These are phyloP conservation scores for Mobula hypostoma DNA, from an alignment of 2,113 vertebrate genomes.

Conservation along the genomic window DNA sequence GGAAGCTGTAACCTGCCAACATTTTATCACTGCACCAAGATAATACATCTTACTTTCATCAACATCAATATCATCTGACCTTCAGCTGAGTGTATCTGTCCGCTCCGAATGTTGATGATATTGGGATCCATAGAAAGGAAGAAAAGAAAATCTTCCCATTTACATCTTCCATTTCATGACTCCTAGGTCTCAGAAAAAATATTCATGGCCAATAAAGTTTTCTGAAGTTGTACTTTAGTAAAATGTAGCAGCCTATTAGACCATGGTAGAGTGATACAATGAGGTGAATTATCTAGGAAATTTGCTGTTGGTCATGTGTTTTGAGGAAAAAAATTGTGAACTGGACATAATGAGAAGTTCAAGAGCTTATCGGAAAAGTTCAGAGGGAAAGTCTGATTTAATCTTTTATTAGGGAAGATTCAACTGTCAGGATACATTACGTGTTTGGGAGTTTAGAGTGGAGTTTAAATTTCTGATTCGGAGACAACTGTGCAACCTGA, in stretches of 20 bases:
- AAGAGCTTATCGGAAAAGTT: background rate
- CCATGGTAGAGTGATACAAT: background rate
- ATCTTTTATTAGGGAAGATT: background rate
- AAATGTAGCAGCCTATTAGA: background rate
- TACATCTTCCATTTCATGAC: background rate
- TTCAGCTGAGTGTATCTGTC: background rate
- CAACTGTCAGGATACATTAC: background rate
- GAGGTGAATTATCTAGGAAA: background rate
- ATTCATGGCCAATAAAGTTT: background rate
- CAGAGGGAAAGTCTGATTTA: background rate
- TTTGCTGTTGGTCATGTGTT: background rate
- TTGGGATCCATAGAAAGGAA: background rate
- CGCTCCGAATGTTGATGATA: background rate
- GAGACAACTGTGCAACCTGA: background rate
- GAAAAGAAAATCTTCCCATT: background rate
- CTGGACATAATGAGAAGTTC: no score
- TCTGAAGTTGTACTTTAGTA: background rate
- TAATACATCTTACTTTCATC: background rate
- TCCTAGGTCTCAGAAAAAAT: background rate
- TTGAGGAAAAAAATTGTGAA: background rate
- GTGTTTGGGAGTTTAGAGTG: background rate
- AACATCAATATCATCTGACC: background rate
- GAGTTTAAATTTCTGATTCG: background rate
- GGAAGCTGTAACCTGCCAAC: background rate
- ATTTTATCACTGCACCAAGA: background rate